Evolutionary conservation across 2,113 vertebrate species (phyloP).

Genomic region (Megaceryle maxima): DNA sequence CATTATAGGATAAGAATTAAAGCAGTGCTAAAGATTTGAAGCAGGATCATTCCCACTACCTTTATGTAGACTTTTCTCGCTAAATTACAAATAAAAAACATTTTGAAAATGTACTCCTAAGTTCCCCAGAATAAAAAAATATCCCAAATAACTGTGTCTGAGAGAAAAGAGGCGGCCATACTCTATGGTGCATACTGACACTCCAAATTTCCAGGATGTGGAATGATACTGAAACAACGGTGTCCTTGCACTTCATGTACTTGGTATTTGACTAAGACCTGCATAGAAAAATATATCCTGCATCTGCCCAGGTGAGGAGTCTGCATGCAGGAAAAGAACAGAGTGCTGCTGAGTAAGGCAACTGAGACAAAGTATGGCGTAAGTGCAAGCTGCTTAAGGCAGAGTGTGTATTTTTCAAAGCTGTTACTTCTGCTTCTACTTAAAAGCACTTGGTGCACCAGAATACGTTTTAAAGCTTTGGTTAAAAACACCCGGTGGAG

Average conservation of each 20-base stretch:
- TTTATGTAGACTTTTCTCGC: background rate
- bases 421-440: background rate
- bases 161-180: background rate
- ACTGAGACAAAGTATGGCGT: background rate
- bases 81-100: background rate
- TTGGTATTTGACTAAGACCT: background rate
- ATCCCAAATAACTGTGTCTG: background rate
- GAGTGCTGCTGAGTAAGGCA: slow-evolving; percentile 11
- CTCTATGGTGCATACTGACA: background rate
- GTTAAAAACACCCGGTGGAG: background rate
- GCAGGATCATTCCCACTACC: background rate
- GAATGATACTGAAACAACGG: background rate
- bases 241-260: background rate
- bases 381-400: background rate
- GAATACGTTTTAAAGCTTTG: background rate
- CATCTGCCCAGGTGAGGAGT: background rate
- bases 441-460: background rate
- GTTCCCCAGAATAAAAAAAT: background rate
- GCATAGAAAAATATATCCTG: background rate
- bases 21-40: background rate
- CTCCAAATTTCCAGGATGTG: background rate
- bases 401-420: background rate
- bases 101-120: background rate
- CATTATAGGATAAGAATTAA: background rate
- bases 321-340: background rate